Percentiles rank a stretch among this genome's conserved stretches.
These are phyloP conservation scores for Rotaria socialis DNA, from an alignment of 2,888 invertebrate genomes.

Conservation along the genomic window DNA sequence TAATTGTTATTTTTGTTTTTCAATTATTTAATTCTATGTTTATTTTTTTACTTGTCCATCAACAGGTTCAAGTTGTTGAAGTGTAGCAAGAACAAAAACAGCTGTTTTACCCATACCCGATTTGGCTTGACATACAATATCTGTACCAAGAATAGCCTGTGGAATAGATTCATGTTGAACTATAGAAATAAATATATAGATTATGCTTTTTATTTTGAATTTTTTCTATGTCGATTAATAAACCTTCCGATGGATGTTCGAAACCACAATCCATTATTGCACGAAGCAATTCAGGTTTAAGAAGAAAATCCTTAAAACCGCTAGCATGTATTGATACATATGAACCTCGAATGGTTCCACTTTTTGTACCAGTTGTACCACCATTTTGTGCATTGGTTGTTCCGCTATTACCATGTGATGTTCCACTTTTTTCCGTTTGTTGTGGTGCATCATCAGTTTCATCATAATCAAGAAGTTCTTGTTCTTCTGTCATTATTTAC, in stretches of 20 bases:
- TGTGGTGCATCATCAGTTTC: constrained; percentile 73
- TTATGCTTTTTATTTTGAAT: neutral
- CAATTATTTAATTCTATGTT: too few relatives aligned
- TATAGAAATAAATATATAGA: neutral
- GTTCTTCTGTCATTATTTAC: constrained; percentile 50
- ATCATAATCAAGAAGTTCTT: constrained; percentile 93
- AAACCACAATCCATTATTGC: constrained; percentile 98
- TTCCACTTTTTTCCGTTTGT: constrained; percentile 62
- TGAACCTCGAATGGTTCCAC: constrained; percentile 53
- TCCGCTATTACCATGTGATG: constrained; percentile 89
- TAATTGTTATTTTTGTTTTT: too few relatives aligned
- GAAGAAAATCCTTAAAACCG: constrained; percentile 91
- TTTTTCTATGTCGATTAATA: neutral
- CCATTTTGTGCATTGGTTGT: constrained; percentile 64
- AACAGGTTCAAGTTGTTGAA: constrained; percentile 91
- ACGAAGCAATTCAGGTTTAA: constrained; percentile 83
- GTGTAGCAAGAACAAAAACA: constrained; percentile 93
- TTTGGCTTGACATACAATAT: constrained; percentile 97
- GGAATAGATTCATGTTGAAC: constrained; percentile 99
- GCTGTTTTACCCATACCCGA: constrained; percentile 99
- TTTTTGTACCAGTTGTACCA: constrained; percentile 65
- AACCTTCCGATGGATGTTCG: constrained; percentile 90
- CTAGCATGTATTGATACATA: constrained; percentile 94
- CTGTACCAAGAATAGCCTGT: constrained; percentile 91
- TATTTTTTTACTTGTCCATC: constrained; percentile 70